phyloP scores from a whole-genome alignment of 2,113 vertebrate genomes.

The Stigmatopora argus region DNA sequence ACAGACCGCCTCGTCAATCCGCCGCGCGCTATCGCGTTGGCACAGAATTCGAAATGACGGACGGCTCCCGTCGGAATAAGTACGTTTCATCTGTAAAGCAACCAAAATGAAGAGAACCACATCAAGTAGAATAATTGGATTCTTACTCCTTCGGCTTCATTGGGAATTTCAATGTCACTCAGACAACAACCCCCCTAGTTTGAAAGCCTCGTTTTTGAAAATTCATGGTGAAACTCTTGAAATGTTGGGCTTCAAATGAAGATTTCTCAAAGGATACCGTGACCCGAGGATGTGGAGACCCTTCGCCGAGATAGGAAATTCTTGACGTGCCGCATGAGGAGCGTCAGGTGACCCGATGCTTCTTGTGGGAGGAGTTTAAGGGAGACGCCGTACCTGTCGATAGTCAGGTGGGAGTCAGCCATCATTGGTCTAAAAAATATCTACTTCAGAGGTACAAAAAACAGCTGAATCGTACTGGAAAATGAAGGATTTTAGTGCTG shows the following conservation, averaged over 20 bases:
- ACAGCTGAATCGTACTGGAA: no score
- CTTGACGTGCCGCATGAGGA: conserved; percentile 76
- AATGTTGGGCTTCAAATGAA: background rate
- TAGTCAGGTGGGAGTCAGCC: no score
- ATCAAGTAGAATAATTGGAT: background rate
- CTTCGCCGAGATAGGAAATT: conserved; percentile 77
- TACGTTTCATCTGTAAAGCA: conserved; percentile 8
- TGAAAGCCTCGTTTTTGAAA: background rate
- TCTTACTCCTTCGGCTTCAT: background rate
- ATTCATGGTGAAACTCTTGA: background rate
- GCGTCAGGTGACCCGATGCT: conserved; percentile 65
- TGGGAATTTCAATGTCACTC: background rate
- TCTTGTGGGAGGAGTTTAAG: conserved; percentile 72
- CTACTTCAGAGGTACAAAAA: background rate
- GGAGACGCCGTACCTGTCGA: conserved; percentile 78
- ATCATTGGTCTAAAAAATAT: no score
- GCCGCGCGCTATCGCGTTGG: conserved; percentile 9
- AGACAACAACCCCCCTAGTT: background rate
- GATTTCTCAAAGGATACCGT: conserved; percentile 79
- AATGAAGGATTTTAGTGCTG: no score
- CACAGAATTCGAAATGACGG: conserved; percentile 27
- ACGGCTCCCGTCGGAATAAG: conserved; percentile 3
- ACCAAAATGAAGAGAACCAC: conserved; percentile 1
- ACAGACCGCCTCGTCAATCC: conserved; percentile 28
- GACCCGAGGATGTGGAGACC: conserved; percentile 59